phyloP scores from a whole-genome alignment of 23 tunicate genomes.

The Ciona savignyi region DNA sequence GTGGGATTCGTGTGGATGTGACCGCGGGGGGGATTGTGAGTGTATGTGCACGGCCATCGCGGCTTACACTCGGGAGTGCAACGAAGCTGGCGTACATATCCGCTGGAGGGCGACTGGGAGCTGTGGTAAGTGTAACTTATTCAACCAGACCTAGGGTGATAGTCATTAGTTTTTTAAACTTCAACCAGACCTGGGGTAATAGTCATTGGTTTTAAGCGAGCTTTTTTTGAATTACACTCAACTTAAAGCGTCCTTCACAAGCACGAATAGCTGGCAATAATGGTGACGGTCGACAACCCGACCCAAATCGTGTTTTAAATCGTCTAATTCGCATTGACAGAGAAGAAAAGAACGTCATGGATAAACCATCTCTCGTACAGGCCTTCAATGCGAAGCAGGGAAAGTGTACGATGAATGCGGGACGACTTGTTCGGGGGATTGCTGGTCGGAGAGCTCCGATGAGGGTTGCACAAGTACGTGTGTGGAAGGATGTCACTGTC shows the following conservation, averaged over 20 bases:
- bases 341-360: too few species aligned
- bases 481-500: constrained; percentile 93
- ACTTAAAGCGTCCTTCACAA: too few species aligned
- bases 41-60: constrained; percentile 91
- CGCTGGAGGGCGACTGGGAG: constrained; percentile 88
- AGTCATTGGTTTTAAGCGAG: too few species aligned
- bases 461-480: constrained; percentile 64
- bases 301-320: too few species aligned
- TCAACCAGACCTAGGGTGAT: too few species aligned
- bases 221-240: too few species aligned
- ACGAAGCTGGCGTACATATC: constrained; percentile 62
- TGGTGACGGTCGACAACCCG: too few species aligned
- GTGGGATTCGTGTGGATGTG: constrained; percentile 98
- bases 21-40: constrained; percentile 97
- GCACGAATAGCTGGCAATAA: too few species aligned
- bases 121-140: constrained; percentile 82
- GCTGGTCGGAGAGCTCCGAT: constrained; percentile 49
- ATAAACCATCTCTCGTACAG: too few species aligned
- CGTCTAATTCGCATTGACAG: too few species aligned
- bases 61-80: constrained; percentile 83
- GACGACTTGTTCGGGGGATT: constrained; percentile 43
- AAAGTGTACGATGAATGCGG: constrained; percentile 87
- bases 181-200: too few species aligned
- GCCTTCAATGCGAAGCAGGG: constrained; percentile 82
- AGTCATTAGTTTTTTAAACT: too few species aligned